Evolutionary conservation across 2,797 vertebrate species (phyloP).

Genomic region (Gila robusta): DNA sequence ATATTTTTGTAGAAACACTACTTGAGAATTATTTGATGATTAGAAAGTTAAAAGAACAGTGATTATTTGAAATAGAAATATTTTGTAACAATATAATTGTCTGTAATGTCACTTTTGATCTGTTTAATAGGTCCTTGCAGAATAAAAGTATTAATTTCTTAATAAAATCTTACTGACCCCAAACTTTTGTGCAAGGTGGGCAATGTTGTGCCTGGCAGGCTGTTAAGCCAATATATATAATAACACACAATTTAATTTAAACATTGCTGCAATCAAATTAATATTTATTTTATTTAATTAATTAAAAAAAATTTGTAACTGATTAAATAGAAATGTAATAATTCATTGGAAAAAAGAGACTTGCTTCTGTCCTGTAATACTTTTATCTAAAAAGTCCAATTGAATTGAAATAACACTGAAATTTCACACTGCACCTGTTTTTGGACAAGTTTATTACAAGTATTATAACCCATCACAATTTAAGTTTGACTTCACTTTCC

Average conservation of each 20-base stretch:
- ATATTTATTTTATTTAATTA: not conserved
- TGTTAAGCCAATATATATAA: not conserved
- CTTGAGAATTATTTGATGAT: not conserved
- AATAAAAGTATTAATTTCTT: not conserved
- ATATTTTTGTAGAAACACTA: not conserved
- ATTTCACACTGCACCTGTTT: not conserved
- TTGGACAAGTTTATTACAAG: not conserved
- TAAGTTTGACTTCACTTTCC: conserved; percentile 16
- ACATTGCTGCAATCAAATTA: not conserved
- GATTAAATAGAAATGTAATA: not conserved
- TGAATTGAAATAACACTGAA: not conserved
- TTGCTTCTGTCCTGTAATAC: not conserved
- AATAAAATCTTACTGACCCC: not conserved
- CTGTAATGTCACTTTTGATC: not conserved
- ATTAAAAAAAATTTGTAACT: not conserved
- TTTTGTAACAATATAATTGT: not conserved
- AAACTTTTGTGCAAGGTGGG: not conserved
- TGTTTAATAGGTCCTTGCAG: not conserved
- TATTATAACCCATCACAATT: conserved; percentile 15
- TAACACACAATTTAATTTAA: not conserved
- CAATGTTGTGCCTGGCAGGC: not conserved
- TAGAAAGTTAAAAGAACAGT: not conserved
- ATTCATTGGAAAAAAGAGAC: not conserved
- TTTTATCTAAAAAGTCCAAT: not conserved
- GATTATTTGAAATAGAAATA: not conserved